These are phyloP conservation scores for Lacerta agilis DNA, from an alignment of 2,797 vertebrate species.

Conservation along the genomic window DNA sequence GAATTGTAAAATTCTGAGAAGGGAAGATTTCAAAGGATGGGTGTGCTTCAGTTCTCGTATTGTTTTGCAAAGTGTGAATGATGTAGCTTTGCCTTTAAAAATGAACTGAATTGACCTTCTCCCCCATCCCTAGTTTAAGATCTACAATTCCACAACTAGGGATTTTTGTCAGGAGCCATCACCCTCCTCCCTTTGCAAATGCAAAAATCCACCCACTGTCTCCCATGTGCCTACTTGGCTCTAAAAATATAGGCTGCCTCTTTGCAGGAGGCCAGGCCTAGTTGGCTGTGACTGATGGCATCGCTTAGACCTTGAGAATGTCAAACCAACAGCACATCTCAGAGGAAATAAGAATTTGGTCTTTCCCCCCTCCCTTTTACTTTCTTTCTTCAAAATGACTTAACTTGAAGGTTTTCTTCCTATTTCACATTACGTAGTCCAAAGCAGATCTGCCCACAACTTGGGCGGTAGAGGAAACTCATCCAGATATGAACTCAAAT, in stretches of 20 bases:
- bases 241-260: neutral
- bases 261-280: neutral
- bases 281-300: conserved; percentile 42
- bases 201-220: conserved; percentile 17
- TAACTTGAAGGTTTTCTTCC: conserved; percentile 18
- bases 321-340: neutral
- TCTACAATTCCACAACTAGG: neutral
- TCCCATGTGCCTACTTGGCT: neutral
- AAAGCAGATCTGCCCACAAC: neutral
- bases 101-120: no score
- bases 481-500: neutral
- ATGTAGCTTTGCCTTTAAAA: no score
- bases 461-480: neutral
- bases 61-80: no score
- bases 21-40: no score
- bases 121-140: neutral
- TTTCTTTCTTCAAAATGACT: conserved; percentile 3
- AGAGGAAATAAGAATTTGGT: conserved; percentile 35
- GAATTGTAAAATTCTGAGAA: no score
- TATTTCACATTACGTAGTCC: neutral
- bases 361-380: neutral
- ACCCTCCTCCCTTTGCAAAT: neutral
- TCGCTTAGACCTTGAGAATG: conserved; percentile 40
- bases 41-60: no score
- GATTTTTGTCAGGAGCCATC: conserved; percentile 8